Conservation (phyloP, 2,797 vertebrate species). For the Pseudomugil tenellus region DNA sequence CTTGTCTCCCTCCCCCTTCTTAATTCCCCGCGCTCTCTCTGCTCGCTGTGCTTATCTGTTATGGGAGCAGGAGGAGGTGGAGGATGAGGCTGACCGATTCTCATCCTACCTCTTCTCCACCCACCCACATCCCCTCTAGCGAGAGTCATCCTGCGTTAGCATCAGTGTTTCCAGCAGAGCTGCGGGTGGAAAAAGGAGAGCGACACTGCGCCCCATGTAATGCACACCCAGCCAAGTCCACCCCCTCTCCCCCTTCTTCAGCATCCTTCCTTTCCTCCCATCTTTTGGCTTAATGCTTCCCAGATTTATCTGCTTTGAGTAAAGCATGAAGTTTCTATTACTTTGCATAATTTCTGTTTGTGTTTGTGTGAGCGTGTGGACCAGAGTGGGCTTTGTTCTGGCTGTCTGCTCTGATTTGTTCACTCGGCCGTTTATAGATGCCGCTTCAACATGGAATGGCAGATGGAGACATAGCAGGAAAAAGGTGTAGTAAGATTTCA, state of each 20-base stretch:
- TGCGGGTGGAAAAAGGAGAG: slow-evolving; percentile 42
- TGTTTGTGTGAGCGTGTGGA: slow-evolving; percentile 13
- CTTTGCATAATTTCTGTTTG: slow-evolving; percentile 7
- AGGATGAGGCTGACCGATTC: slow-evolving; percentile 45
- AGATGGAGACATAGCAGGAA: slow-evolving; percentile 70
- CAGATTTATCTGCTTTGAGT: background rate
- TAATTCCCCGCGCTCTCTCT: background rate
- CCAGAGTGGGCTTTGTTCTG: slow-evolving; percentile 38
- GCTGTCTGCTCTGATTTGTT: slow-evolving; percentile 53
- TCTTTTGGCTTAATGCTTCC: background rate
- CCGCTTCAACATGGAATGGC: slow-evolving; percentile 46
- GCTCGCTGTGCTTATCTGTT: slow-evolving; percentile 24
- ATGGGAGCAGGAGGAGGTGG: slow-evolving; percentile 21
- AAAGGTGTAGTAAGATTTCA: slow-evolving; percentile 32
- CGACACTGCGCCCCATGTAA: slow-evolving; percentile 29
- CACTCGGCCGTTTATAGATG: slow-evolving; percentile 48
- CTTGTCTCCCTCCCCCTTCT: slow-evolving; percentile 8
- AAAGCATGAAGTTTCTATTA: background rate
- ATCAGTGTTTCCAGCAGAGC: slow-evolving; percentile 61
- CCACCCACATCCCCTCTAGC: slow-evolving; percentile 60
- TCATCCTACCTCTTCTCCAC: slow-evolving; percentile 42
- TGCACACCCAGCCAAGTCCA: slow-evolving; percentile 44
- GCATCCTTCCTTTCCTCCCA: slow-evolving; percentile 7
- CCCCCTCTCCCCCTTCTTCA: slow-evolving; percentile 8
- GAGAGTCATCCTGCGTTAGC: slow-evolving; percentile 70